Base-by-base conservation (phyloP, 2,113 vertebrate species). In the Anarhynchus alexandrinus region DNA sequence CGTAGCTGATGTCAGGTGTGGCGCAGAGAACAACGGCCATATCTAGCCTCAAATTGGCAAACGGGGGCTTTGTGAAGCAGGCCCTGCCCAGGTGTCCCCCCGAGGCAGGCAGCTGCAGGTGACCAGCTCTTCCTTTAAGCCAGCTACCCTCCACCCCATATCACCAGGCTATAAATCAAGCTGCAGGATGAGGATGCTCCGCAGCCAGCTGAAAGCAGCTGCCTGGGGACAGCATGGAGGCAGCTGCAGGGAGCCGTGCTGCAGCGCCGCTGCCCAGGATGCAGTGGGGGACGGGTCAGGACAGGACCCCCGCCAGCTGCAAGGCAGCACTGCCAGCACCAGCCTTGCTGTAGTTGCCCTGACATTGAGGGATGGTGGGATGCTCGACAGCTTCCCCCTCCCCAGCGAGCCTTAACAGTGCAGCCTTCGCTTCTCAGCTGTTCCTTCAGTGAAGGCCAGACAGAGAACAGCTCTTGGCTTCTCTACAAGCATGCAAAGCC, bases 1-100 rank as follows among this genome's bases (percentile, higher is more conserved):
- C 9, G 2, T 0, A 15, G 55, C 16, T 2, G 1, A 3, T 17
- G 29, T 43, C 29, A 43, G 34, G 34, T 26, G 29, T 11, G 7
- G 5, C 54, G 12, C 57, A 23, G 55, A 67, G 36, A 30, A 20
- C 19, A 36, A 26, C 1, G 4, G 40, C 40, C 45, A 42, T 40
- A 14, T 25, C 34, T 7, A 19, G 5, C 14, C 38, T 42, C 7
- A 74, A 85, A 42, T 0, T 13, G 15, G 22, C 36, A 47, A 27
- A 30, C 0, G 3, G 10, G 22, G 21, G 5, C 10, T 47, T 58
- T 59, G 54, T 29, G 54, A 51, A 45, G n/a, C n/a, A 67, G 20
- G 20, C 11, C 23, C 20, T 76, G 42, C 36, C 15, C 7, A 29
- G 8, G 27, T 58, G 26, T 8, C 10, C 38, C 11, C 11, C 25